Conservation (phyloP, 1,140 invertebrate genomes). For the Phymorhynchus buccinoides region DNA sequence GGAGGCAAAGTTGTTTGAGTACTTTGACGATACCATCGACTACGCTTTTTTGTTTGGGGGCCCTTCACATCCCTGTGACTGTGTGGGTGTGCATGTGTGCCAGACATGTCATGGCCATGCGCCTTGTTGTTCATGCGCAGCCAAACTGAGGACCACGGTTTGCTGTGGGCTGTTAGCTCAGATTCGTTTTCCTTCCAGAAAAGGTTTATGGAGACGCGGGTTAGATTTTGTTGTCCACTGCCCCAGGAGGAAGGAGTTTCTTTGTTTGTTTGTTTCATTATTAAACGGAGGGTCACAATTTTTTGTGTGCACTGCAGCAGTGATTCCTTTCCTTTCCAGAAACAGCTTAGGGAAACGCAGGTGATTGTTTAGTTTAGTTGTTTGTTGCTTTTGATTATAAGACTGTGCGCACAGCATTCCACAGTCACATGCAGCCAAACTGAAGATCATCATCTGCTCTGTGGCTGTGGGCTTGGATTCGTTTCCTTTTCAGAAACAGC, state of each 20-base stretch:
- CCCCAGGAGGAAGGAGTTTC: neutral
- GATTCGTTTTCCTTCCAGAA: slow-evolving; percentile 75
- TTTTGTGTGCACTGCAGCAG: no score
- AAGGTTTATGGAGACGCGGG: slow-evolving; percentile 76
- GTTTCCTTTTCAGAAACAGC: slow-evolving; percentile 73
- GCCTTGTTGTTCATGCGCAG: slow-evolving; percentile 72
- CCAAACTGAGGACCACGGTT: slow-evolving; percentile 74
- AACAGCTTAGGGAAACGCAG: no score
- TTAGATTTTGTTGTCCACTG: slow-evolving; percentile 71
- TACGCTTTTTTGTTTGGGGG: no score
- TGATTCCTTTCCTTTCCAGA: no score
- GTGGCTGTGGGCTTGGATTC: slow-evolving; percentile 74
- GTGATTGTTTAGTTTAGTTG: no score
- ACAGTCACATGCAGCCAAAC: slow-evolving; percentile 73
- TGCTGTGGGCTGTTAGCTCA: slow-evolving; percentile 74
- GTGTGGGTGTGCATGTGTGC: slow-evolving; percentile 78
- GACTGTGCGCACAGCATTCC: no score
- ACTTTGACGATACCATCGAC: no score
- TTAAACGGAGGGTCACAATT: no score
- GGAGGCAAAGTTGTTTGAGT: no score
- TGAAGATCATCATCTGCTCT: slow-evolving; percentile 75
- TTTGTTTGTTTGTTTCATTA: no score
- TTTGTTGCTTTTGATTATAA: no score
- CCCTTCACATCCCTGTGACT: no score
- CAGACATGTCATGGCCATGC: slow-evolving; percentile 85